Conservation (phyloP, 2,797 vertebrate species). For the Chaetodon trifasciatus region DNA sequence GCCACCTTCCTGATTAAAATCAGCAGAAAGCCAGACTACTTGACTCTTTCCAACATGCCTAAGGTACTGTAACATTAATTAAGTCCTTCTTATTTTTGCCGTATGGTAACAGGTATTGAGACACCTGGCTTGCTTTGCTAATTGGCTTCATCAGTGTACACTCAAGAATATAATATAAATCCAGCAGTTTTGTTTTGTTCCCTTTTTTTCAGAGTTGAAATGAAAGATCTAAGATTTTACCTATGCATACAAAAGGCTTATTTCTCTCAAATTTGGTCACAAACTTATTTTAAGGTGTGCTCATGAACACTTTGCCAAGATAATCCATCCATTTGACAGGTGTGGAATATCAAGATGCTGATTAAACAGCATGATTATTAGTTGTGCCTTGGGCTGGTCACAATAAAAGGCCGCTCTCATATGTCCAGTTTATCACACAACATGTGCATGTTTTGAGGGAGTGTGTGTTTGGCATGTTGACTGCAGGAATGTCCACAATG, state of each 20-base stretch:
- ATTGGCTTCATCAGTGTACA: background rate
- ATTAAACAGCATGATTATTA: background rate
- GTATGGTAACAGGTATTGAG: background rate
- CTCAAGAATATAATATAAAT: background rate
- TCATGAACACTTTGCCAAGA: background rate
- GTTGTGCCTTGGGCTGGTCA: background rate
- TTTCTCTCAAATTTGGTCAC: background rate
- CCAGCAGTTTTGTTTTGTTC: too few relatives aligned
- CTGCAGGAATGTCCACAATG: too few relatives aligned
- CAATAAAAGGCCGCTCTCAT: background rate
- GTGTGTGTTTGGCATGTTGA: background rate
- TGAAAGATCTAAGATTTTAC: too few relatives aligned
- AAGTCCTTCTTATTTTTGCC: background rate
- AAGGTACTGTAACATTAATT: slow-evolving; percentile 83
- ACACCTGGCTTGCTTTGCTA: background rate
- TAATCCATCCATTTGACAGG: background rate
- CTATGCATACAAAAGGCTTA: too few relatives aligned
- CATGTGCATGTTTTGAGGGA: background rate
- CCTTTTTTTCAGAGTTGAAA: too few relatives aligned
- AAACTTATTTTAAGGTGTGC: background rate
- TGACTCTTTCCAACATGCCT: slow-evolving; percentile 95
- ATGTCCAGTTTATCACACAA: background rate
- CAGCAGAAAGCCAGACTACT: slow-evolving; percentile 86
- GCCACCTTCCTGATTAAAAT: slow-evolving; percentile 93
- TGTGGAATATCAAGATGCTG: background rate